Percentiles rank a stretch among this genome's conserved stretches.
Conservation (phyloP, 2,113 vertebrate species). For the Ciconia stormi region DNA sequence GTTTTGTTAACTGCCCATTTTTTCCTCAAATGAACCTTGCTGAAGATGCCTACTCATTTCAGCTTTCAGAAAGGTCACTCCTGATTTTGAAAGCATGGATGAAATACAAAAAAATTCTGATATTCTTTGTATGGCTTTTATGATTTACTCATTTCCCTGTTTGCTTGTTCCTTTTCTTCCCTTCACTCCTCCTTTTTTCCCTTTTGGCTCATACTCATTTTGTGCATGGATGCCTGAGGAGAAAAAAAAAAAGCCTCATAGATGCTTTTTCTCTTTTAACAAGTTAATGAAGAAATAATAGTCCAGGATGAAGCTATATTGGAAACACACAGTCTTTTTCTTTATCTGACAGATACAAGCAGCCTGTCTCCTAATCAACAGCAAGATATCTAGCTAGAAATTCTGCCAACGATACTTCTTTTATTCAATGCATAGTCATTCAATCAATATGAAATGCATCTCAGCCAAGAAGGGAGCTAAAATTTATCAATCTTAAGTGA, state of each 20-base stretch:
- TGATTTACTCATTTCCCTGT: conserved; percentile 8
- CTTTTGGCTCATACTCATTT: conserved; percentile 19
- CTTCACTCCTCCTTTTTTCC: neutral
- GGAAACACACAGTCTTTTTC: neutral
- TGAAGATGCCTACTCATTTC: conserved; percentile 40
- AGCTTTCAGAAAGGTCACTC: conserved; percentile 18
- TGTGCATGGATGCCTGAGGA: neutral
- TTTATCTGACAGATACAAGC: conserved; percentile 24
- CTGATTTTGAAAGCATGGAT: neutral
- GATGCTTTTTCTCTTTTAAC: conserved; percentile 16
- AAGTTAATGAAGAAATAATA: conserved; percentile 55
- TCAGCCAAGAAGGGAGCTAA: neutral
- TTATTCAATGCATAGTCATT: neutral
- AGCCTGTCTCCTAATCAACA: conserved; percentile 2
- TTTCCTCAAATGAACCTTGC: conserved; percentile 57
- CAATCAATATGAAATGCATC: conserved; percentile 1
- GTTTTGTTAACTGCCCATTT: conserved; percentile 50
- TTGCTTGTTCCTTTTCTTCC: neutral
- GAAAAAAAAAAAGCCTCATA: neutral
- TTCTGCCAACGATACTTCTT: neutral
- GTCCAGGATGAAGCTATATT: neutral
- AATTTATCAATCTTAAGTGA: conserved; percentile 3
- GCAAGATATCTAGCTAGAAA: neutral
- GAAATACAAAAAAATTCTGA: neutral
- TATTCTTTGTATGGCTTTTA: neutral